These are phyloP conservation scores for Fissipunctia ypsillon DNA, from an alignment of 2,888 invertebrate genomes.

Conservation along the genomic window DNA sequence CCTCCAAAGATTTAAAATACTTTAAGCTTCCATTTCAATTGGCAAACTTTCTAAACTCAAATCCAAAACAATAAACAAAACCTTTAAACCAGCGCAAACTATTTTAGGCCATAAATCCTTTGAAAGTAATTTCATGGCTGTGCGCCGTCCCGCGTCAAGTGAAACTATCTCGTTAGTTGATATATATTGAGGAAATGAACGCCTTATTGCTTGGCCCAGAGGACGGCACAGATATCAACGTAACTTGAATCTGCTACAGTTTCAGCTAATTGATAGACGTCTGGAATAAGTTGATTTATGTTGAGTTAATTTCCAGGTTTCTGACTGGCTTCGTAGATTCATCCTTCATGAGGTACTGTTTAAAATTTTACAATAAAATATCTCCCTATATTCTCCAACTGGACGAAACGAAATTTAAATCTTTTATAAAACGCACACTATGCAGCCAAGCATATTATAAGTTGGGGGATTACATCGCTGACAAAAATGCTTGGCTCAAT, in stretches of 20 bases:
- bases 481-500: no score
- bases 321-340: no score
- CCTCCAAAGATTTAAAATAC: slow-evolving; percentile 31
- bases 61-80: slow-evolving; percentile 55
- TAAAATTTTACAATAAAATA: no score
- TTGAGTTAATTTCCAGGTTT: no score
- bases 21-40: slow-evolving; percentile 35
- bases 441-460: no score
- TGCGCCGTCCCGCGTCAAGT: slow-evolving; percentile 45
- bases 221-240: slow-evolving; percentile 39
- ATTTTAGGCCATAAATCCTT: slow-evolving; percentile 60
- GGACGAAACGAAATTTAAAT: no score
- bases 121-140: slow-evolving; percentile 63
- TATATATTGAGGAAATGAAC: slow-evolving; percentile 62
- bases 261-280: slow-evolving; percentile 50
- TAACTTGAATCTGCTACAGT: slow-evolving; percentile 53
- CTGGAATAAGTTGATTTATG: slow-evolving; percentile 24
- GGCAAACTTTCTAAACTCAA: slow-evolving; percentile 23
- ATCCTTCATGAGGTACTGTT: no score
- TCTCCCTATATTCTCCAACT: no score
- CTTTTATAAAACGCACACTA: no score
- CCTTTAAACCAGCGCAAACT: slow-evolving; percentile 45
- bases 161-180: slow-evolving; percentile 61
- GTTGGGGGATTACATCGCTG: no score
- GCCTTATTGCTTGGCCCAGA: slow-evolving; percentile 51